Evolutionary conservation across 1,140 invertebrate species (phyloP).

Genomic region (Pygmarrhopalites habei): DNA sequence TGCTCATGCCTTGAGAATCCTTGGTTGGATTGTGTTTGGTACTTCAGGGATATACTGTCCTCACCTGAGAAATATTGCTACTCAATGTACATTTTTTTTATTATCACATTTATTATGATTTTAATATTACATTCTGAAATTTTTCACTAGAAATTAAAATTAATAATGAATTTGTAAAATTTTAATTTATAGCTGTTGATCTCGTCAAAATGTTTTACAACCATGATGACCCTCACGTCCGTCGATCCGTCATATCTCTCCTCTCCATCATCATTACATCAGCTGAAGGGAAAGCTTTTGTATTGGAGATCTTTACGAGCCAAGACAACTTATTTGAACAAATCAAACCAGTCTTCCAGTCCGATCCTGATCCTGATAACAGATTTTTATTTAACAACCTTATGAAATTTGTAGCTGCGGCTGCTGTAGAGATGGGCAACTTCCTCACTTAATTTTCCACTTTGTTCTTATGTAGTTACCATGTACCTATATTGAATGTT

Average conservation of each 20-base stretch:
- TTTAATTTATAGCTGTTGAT: conserved; percentile 23
- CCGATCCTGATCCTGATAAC: conserved; percentile 23
- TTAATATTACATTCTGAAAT: neutral
- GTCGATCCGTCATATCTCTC: conserved; percentile 13
- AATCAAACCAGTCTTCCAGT: neutral
- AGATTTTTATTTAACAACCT: conserved; percentile 19
- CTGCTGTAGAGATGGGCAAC: neutral
- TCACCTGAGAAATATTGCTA: conserved; percentile 23
- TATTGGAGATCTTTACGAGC: conserved; percentile 21
- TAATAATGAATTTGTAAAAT: no score
- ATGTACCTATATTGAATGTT: no score
- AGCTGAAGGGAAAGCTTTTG: conserved; percentile 23
- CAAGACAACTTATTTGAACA: conserved; percentile 13
- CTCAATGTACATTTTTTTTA: conserved; percentile 23
- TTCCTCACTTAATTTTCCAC: neutral
- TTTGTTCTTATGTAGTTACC: no score
- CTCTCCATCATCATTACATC: conserved; percentile 17
- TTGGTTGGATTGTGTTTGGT: conserved; percentile 24
- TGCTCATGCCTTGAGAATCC: conserved; percentile 19
- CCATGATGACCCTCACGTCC: conserved; percentile 24
- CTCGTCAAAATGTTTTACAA: conserved; percentile 13
- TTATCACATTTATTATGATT: neutral
- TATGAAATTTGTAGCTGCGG: conserved; percentile 3
- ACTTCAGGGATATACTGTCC: conserved; percentile 14
- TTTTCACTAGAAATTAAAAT: neutral